Base-by-base conservation (phyloP, 2,113 vertebrate genomes). In the Coracopsis vasa region DNA sequence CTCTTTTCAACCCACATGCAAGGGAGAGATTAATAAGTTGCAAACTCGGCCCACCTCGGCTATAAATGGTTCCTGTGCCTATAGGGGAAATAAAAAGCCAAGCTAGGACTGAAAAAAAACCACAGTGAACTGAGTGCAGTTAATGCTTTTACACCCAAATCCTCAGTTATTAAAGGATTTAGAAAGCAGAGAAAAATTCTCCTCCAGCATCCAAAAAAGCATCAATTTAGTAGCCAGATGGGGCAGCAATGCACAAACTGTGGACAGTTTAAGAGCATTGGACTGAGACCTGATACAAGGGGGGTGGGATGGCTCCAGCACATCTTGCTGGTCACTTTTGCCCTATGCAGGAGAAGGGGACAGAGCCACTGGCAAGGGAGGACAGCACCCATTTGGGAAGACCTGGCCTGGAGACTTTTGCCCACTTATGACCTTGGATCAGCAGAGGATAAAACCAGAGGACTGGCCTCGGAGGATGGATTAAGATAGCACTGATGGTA, bases 21-120 rank as follows among this genome's bases (percentile, higher is more conserved):
- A 96, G 80, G 81, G 51, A 94, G 94, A 97, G 94, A 97, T 97
- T 95, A 95, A 65, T 96, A 97, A 95, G 41, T 96, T 86, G 89
- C 93, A 96, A 94, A 92, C 86, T 89, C 37, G 27, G 79, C 88
- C 95, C 94, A 96, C 95, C 88, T 86, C 13, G 1, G 71, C 90
- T 94, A 69, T 79, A 96, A 95, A 89, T 94, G 91, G 67, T 71
- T 90, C 84, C 88, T 77, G 75, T 88, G 69, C 73, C 80, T 50
- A 94, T 9, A 91, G 82, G 60, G 64, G 72, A 16, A 27, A 65
- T 58, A 92, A 88, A 80, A 95, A 75, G 45, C 13, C 80, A 77
- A 92, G 91, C 83, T 91, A 95, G 23, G 65, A 89, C n/a, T 88
- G 35, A 65, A 82, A 93, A 95, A 90, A 69, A n/a, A 13, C 0